phyloP scores from a whole-genome alignment of 35 echinoderm and acorn worm genomes.

The Diadema setosum region DNA sequence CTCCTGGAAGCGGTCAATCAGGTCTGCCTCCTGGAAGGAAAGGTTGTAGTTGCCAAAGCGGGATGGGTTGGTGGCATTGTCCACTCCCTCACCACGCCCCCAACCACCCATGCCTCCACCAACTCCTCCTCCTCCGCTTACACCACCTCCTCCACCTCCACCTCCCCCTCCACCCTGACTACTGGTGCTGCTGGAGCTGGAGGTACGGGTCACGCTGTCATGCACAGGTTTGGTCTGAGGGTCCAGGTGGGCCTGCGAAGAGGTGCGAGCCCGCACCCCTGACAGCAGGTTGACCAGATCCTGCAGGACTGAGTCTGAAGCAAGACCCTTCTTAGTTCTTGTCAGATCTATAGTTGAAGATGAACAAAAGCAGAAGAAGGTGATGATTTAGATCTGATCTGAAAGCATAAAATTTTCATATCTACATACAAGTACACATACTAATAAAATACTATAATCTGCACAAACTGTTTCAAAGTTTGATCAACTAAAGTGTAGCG shows the following conservation, averaged over 20 bases:
- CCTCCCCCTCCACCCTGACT: conserved; percentile 42
- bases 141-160: not conserved
- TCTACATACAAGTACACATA: too few relatives aligned
- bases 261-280: conserved; percentile 50
- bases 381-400: not conserved
- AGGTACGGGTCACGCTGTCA: conserved; percentile 54
- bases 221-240: conserved; percentile 20
- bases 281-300: conserved; percentile 83
- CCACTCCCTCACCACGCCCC: conserved; percentile 7
- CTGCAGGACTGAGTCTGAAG: conserved; percentile 72
- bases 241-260: conserved; percentile 23
- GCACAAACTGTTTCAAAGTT: too few relatives aligned
- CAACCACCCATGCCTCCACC: conserved; percentile 10
- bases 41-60: conserved; percentile 75
- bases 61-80: conserved; percentile 16
- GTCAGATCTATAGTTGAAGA: not conserved
- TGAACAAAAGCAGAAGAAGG: not conserved
- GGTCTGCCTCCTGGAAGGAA: conserved; percentile 46
- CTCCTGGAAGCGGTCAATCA: not conserved
- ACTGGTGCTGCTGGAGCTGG: conserved; percentile 48
- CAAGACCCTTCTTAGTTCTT: conserved; percentile 39
- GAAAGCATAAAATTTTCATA: too few relatives aligned
- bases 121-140: conserved; percentile 14
- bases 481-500: too few relatives aligned
- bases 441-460: too few relatives aligned